Conservation (phyloP, 2,888 invertebrate species). For the Xylocampa areola region DNA sequence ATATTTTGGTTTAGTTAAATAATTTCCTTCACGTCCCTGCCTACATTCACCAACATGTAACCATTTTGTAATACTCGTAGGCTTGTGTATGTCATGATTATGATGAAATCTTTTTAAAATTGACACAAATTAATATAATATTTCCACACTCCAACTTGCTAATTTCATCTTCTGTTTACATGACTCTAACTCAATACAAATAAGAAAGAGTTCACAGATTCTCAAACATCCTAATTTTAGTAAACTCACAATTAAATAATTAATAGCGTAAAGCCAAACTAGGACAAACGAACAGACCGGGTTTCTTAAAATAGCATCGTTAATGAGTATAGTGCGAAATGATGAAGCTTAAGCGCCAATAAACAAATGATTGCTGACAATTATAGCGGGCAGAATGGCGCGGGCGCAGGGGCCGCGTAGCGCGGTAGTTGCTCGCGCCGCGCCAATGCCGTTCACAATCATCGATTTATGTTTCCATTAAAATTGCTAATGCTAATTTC, state of each 20-base stretch:
- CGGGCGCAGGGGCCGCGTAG: constrained; percentile 57
- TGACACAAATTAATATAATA: no score
- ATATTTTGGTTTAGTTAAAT: constrained; percentile 4
- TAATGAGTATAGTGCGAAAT: constrained; percentile 76
- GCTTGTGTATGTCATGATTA: neutral
- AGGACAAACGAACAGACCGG: constrained; percentile 71
- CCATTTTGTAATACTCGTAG: neutral
- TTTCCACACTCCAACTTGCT: no score
- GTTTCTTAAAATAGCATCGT: constrained; percentile 78
- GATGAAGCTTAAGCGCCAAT: constrained; percentile 76
- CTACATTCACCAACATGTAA: neutral
- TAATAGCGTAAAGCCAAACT: constrained; percentile 62
- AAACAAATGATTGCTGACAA: constrained; percentile 82
- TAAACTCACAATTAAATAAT: constrained; percentile 47
- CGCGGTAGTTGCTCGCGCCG: constrained; percentile 59
- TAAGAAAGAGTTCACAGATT: constrained; percentile 38
- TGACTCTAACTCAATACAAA: constrained; percentile 12
- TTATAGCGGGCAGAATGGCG: constrained; percentile 49
- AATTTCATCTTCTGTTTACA: neutral
- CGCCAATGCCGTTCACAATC: constrained; percentile 42
- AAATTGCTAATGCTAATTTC: constrained; percentile 49
- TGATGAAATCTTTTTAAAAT: no score
- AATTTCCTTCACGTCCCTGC: neutral
- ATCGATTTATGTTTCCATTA: constrained; percentile 57
- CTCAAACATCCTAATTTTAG: constrained; percentile 47